These are phyloP conservation scores for Aplodontia rufa DNA, from an alignment of 2,113 vertebrate genomes.

Conservation along the genomic window DNA sequence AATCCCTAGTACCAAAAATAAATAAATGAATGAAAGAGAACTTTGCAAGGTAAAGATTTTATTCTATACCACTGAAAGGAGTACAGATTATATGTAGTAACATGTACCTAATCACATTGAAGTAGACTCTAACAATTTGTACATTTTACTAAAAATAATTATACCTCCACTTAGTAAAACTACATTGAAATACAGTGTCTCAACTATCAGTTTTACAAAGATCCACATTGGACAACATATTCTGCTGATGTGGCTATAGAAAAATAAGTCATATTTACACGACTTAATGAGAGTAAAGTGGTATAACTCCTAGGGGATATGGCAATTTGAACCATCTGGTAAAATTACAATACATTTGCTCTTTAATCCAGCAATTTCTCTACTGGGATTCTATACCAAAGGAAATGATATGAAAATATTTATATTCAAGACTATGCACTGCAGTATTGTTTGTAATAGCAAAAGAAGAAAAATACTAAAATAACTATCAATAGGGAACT, in stretches of 20 bases:
- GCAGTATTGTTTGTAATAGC: neutral
- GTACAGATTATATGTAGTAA: neutral
- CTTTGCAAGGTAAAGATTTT: neutral
- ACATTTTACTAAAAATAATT: neutral
- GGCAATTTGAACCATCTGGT: slow-evolving; percentile 9
- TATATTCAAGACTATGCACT: neutral
- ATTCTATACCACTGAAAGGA: neutral
- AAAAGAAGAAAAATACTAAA: slow-evolving; percentile 32
- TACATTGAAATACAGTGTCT: neutral
- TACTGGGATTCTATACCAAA: neutral
- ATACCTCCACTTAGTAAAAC: neutral
- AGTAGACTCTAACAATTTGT: neutral
- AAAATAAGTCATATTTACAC: neutral
- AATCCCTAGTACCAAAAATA: too few relatives aligned
- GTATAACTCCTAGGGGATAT: neutral
- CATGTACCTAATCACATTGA: neutral
- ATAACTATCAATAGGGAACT: neutral
- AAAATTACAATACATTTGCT: slow-evolving; percentile 21
- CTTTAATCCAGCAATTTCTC: slow-evolving; percentile 40
- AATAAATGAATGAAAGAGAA: neutral
- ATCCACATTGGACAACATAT: neutral
- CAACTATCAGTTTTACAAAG: neutral
- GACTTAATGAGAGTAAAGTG: neutral
- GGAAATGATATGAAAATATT: slow-evolving; percentile 22
- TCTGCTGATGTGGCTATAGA: neutral